Evolutionary conservation across 1,140 invertebrate genomes (phyloP).

Genomic region (Panonychus citri): DNA sequence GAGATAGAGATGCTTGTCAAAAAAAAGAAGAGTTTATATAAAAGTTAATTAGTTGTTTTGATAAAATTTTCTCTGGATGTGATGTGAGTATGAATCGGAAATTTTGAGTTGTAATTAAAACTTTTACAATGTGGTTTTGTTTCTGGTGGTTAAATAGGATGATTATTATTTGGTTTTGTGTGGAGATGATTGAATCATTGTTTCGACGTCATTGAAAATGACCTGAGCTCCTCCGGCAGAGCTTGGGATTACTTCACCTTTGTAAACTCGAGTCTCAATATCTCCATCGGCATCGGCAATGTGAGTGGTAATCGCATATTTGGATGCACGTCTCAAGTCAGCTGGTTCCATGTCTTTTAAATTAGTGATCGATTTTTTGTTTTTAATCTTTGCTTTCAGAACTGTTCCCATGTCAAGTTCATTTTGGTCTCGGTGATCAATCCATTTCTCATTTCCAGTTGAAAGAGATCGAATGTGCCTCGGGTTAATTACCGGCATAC

Average conservation of each 20-base stretch:
- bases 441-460: slow-evolving; percentile 44
- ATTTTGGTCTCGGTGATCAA: slow-evolving; percentile 58
- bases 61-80: too few relatives aligned
- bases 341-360: slow-evolving; percentile 32
- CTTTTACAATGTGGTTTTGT: too few relatives aligned
- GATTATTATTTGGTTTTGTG: neutral
- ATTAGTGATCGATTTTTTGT: slow-evolving; percentile 58
- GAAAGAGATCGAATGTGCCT: slow-evolving; percentile 52
- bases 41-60: too few relatives aligned
- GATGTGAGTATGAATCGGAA: too few relatives aligned
- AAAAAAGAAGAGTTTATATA: too few relatives aligned
- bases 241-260: slow-evolving; percentile 78
- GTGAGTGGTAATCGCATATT: slow-evolving; percentile 76
- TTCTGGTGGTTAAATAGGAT: too few relatives aligned
- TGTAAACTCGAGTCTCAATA: slow-evolving; percentile 72
- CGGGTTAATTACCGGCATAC: slow-evolving; percentile 35
- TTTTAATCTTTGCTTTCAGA: slow-evolving; percentile 55
- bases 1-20: too few relatives aligned
- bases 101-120: too few relatives aligned
- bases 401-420: slow-evolving; percentile 44
- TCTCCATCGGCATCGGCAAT: slow-evolving; percentile 71
- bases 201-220: slow-evolving; percentile 83
- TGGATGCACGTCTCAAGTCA: slow-evolving; percentile 50
- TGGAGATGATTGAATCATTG: slow-evolving; percentile 59
- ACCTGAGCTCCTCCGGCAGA: slow-evolving; percentile 78